Evolutionary conservation across 1,140 invertebrate genomes (phyloP).

Genomic region (Neodiprion lecontei): DNA sequence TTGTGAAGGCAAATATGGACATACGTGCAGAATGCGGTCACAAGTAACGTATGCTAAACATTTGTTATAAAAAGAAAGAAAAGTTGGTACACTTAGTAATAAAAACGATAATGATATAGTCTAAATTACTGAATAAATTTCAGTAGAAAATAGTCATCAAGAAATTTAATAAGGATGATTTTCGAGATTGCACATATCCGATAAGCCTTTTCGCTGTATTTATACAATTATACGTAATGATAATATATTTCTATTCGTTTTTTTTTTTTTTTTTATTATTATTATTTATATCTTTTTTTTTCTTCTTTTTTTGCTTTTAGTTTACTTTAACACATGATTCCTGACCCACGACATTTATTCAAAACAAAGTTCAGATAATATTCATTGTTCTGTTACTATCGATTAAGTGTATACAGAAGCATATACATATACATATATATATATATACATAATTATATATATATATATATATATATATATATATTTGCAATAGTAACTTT

Average conservation of each 20-base stretch:
- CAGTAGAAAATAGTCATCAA: neutral
- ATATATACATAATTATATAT: too few relatives aligned
- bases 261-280: neutral
- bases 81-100: neutral
- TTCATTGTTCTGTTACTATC: neutral
- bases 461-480: too few relatives aligned
- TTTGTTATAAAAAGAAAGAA: neutral
- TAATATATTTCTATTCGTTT: conserved; percentile 7
- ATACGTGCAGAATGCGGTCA: too few relatives aligned
- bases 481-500: conserved; percentile 1
- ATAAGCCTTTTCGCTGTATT: neutral
- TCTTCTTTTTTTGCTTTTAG: conserved; percentile 19
- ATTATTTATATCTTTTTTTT: conserved; percentile 18
- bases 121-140: conserved; percentile 4
- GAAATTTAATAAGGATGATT: neutral
- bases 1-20: too few relatives aligned
- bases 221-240: neutral
- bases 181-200: neutral
- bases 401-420: neutral
- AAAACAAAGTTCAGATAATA: neutral
- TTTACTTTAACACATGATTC: neutral
- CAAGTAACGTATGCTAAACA: too few relatives aligned
- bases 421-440: neutral
- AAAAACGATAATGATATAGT: conserved; percentile 7
- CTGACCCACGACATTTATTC: conserved; percentile 8